A percentile compares a stretch with the other conserved stretches of the same genome.
phyloP scores from a whole-genome alignment of 2,797 vertebrate species.

The Serranus cabrilla region DNA sequence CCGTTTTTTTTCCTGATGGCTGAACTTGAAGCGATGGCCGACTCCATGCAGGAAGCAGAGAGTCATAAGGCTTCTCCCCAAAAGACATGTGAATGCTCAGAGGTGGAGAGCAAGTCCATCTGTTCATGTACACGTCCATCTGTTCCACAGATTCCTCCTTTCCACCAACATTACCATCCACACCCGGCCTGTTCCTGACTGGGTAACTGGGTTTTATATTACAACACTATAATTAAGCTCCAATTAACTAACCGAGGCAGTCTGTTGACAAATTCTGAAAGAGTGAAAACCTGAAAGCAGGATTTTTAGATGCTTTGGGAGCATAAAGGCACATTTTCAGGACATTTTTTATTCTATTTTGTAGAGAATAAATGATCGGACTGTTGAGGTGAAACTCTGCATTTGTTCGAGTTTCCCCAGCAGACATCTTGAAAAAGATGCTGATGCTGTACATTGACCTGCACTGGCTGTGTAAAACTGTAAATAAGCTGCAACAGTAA shows the following conservation, averaged over 20 bases:
- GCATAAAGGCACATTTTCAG: neutral
- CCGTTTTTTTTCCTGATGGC: constrained; percentile 11
- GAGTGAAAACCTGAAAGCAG: neutral
- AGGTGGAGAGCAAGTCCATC: constrained; percentile 74
- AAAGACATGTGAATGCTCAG: constrained; percentile 60
- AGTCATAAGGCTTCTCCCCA: constrained; percentile 54
- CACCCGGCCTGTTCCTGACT: constrained; percentile 19
- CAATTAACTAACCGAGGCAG: constrained; percentile 15
- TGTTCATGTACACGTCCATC: constrained; percentile 68
- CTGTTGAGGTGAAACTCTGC: neutral
- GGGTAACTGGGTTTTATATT: constrained; percentile 24
- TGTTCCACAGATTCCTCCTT: constrained; percentile 64
- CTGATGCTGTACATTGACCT: constrained; percentile 12
- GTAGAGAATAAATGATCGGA: neutral
- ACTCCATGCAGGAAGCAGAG: constrained; percentile 19
- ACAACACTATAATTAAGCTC: constrained; percentile 17
- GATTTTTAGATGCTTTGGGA: neutral
- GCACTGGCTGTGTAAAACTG: neutral
- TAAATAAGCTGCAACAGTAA: constrained; percentile 3
- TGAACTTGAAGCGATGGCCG: constrained; percentile 42
- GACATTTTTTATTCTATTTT: neutral
- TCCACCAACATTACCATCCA: constrained; percentile 61
- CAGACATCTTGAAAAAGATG: constrained; percentile 4
- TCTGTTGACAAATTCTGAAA: constrained; percentile 5
- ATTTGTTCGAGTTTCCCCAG: neutral